Evolutionary conservation across 2,113 vertebrate species (phyloP).

Genomic region (Oreochromis spilurus): DNA sequence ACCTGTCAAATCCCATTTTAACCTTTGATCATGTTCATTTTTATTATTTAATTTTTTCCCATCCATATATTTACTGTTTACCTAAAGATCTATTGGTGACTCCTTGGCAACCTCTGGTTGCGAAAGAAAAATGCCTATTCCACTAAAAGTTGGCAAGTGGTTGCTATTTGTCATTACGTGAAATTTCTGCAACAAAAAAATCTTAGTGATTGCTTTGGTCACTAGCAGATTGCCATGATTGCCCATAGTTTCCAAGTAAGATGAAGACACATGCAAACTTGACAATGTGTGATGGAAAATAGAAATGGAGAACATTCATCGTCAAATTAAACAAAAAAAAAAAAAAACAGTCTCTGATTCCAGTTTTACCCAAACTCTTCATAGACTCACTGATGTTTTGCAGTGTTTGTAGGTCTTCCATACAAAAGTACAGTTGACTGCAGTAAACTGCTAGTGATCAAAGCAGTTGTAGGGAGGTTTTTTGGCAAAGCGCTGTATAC

Average conservation of each 20-base stretch:
- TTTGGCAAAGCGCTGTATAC: not conserved
- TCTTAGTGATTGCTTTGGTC: not conserved
- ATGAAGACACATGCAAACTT: not conserved
- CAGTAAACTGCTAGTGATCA: not conserved
- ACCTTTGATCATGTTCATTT: not conserved
- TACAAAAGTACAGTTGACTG: not conserved
- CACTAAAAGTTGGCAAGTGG: not conserved
- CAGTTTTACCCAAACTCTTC: fast-evolving
- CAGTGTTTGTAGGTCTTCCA: not conserved
- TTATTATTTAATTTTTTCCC: not conserved
- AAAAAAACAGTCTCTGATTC: not conserved
- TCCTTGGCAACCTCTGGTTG: not conserved
- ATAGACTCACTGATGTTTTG: not conserved
- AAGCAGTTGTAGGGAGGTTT: not conserved
- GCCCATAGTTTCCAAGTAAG: not conserved
- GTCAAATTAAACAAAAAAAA: not conserved
- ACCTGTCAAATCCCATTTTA: not conserved
- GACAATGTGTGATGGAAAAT: not conserved
- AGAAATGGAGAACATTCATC: not conserved
- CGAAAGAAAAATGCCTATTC: not conserved
- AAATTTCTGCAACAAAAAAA: not conserved
- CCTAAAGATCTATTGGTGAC: not conserved
- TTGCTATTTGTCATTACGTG: not conserved
- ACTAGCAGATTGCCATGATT: not conserved
- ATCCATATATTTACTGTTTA: not conserved